phyloP scores from a whole-genome alignment of 1,140 invertebrate genomes.

The Branchinecta lynchi region DNA sequence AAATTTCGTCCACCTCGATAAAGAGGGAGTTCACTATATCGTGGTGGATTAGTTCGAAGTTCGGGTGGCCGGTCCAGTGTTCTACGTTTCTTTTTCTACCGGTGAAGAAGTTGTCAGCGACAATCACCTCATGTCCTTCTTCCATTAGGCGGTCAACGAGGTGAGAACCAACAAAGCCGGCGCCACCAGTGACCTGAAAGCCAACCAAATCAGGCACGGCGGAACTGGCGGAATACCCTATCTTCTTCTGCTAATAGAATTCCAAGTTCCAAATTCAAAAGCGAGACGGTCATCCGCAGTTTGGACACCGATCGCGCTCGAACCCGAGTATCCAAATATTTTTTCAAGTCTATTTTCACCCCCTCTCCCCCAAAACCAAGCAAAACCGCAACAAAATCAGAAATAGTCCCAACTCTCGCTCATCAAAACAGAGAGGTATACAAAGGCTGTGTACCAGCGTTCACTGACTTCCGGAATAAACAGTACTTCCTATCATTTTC shows the following conservation, averaged over 20 bases:
- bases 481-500: no score
- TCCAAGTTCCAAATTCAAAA: background rate
- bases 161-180: slow-evolving; percentile 98
- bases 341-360: no score
- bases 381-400: no score
- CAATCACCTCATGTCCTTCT: slow-evolving; percentile 93
- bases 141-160: slow-evolving; percentile 88
- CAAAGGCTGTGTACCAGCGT: no score
- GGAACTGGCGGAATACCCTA: background rate
- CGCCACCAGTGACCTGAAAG: slow-evolving; percentile 76
- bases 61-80: slow-evolving; percentile 96
- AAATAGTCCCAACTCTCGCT: no score
- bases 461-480: no score
- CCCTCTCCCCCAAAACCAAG: no score
- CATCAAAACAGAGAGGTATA: no score
- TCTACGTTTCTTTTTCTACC: slow-evolving; percentile 92
- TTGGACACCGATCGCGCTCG: background rate
- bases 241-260: background rate
- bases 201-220: background rate
- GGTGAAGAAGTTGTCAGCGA: slow-evolving; percentile 97
- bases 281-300: background rate
- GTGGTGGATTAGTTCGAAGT: slow-evolving; percentile 97
- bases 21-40: slow-evolving; percentile 97
- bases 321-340: no score
- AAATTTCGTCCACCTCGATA: slow-evolving; percentile 98